Evolutionary conservation across 2,888 invertebrate genomes (phyloP), one percentile per base, ranked within the genome.

Genomic region (Pasiphila rectangulata): DNA sequence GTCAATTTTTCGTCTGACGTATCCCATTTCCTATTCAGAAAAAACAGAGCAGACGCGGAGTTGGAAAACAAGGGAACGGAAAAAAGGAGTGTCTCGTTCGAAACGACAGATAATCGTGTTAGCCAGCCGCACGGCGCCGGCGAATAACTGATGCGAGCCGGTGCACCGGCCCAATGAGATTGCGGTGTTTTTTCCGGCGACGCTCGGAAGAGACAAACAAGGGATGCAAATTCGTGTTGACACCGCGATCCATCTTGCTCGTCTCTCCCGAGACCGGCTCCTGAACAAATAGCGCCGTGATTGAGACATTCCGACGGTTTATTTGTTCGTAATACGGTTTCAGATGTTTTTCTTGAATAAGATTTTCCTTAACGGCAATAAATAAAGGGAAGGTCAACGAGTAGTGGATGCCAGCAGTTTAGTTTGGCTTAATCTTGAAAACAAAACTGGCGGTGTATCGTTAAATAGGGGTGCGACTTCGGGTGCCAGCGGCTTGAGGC

Each of bases 151-250:
- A 84, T 84, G 87, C 69, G 76, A 65, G 57, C 54, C 76, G 79
- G 73, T 82, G 84, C 84, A 83, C 79, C 79, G 72, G 75, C 77
- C 71, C 80, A 82, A 84, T 83, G 85, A 83, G 86, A 88, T 87
- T 84, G 87, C 81, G 82, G 74, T 84, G 83, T 86, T 86, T 85
- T 83, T 85, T 81, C 83, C 77, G 67, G 75, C 73, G 73, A 75
- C 73, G 76, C 77, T 76, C 72, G 70, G 67, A 64, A 71, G 84
- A 84, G 84, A 88, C 83, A 87, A 87, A 88, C 87, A 88, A 84
- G 79, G 82, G 83, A 88, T 88, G 88, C 88, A 88, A 87, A 88
- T 88, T 86, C 80, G 80, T 87, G 88, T 88, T 87, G 88, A 87
- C 87, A 83, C 84, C 78, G 72, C 88, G 80, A 88, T 88, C 87